Base-by-base conservation (phyloP, 2,113 vertebrate genomes). In the Speoplatyrhinus poulsoni region DNA sequence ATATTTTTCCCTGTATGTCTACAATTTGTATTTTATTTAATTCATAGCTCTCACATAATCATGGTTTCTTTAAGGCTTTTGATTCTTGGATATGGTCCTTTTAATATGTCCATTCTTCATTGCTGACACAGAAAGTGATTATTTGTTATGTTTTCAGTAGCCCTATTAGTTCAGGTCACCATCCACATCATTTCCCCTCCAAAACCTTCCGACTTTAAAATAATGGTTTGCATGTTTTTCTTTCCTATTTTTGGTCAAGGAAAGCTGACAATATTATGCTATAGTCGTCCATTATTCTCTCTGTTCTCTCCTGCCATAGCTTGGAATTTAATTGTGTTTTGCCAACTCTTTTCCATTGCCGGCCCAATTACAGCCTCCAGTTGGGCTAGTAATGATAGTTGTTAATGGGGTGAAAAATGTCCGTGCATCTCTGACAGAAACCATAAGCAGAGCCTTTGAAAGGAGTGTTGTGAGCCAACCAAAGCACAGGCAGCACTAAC, bases 291-390 rank as follows among this genome's bases (percentile, higher is more conserved):
- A 84, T 72, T 69, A 1, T 80, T 82, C 84, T 83, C 74, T 83
- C 82, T 86, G 75, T 79, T 84, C 82, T 84, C 83, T 77, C 77
- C 85, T 80, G 85, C 88, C 85, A 76, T 87, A 87, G 80, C 85
- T 87, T 89, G 83, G 84, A 86, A 86, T 87, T 88, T 91, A 93
- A 92, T 93, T 93, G 86, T 93, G 87, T 92, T 93, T 92, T 92
- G 90, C 91, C 88, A 89, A 90, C 88, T 91, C 84, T 89, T 92
- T 91, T 92, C 84, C 81, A 83, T 78, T 80, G 83, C 84, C 78
- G 83, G 85, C 87, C 82, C 92, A 88, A 89, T 91, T 92, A 89
- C 87, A 91, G 89, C 85, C 87, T 92, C 87, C 86, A 86, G 82
- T 88, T 81, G 84, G 83, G 76, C 75, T 86, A 83, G 87, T 92